Percentiles rank a stretch among this genome's conserved stretches.
Conservation (phyloP, 2,888 invertebrate species). For the Hydraecia micacea region DNA sequence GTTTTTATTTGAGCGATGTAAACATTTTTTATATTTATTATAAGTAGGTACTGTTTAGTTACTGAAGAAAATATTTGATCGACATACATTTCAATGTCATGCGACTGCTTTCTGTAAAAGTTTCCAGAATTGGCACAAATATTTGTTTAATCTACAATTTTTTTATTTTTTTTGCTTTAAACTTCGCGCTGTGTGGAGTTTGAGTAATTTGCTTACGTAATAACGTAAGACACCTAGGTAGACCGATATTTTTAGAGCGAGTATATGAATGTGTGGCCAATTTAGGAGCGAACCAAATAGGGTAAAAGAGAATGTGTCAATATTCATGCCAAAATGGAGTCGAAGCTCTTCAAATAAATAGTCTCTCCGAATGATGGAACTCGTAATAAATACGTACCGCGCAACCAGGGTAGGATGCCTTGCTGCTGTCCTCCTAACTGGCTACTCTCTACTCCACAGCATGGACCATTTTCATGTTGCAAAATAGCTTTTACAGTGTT, state of each 20-base stretch:
- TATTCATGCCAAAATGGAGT: not conserved
- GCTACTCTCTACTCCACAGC: no score
- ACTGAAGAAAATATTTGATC: conserved; percentile 1
- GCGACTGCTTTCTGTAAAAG: conserved; percentile 12
- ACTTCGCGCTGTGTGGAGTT: not conserved
- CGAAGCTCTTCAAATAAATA: not conserved
- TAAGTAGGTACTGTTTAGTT: not conserved
- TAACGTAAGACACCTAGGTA: not conserved
- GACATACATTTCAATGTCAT: conserved; percentile 9
- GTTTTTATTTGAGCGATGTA: not conserved
- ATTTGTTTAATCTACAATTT: conserved; percentile 21
- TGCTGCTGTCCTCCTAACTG: not conserved
- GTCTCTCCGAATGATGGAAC: not conserved
- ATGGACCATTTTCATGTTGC: not conserved
- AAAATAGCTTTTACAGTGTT: no score
- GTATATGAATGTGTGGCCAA: not conserved
- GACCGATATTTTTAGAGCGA: not conserved
- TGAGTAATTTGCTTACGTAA: not conserved
- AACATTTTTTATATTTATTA: conserved; percentile 4
- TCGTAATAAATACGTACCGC: not conserved
- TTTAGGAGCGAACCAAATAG: not conserved
- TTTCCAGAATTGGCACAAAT: conserved; percentile 27
- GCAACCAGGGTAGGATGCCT: not conserved
- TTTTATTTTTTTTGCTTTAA: conserved; percentile 20
- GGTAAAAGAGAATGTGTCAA: not conserved